A percentile compares a stretch with the other conserved stretches of the same genome.
Conservation (phyloP, 2,888 invertebrate genomes). For the Bugulina stolonifera region DNA sequence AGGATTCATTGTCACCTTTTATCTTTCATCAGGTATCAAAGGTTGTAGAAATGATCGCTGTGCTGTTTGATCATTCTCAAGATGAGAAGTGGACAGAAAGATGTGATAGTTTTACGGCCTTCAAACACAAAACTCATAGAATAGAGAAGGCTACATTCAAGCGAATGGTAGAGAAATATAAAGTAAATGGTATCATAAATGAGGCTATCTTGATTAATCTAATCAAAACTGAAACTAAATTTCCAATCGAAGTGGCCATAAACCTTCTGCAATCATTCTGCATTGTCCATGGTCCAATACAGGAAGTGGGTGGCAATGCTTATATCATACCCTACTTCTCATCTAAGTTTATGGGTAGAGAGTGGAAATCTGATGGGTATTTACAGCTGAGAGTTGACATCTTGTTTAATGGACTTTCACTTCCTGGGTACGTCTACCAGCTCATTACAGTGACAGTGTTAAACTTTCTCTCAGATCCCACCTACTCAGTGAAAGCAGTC, state of each 20-base stretch:
- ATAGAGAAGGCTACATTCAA: not conserved
- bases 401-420: too few relatives aligned
- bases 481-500: too few relatives aligned
- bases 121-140: not conserved
- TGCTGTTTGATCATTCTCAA: not conserved
- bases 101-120: not conserved
- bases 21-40: not conserved
- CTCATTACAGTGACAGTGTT: too few relatives aligned
- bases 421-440: too few relatives aligned
- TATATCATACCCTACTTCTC: conserved; percentile 2
- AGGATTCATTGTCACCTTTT: not conserved
- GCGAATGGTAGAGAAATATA: not conserved
- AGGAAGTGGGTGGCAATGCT: not conserved
- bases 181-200: not conserved
- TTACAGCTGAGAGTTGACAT: too few relatives aligned
- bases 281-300: conserved; percentile 1
- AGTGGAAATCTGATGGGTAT: too few relatives aligned
- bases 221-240: not conserved
- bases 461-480: too few relatives aligned
- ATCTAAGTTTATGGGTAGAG: too few relatives aligned
- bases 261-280: not conserved
- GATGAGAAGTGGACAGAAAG: not conserved
- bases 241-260: not conserved
- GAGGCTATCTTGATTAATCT: not conserved
- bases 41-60: not conserved